A percentile compares a stretch with the other conserved stretches of the same genome.
Conservation (phyloP, 2,888 invertebrate genomes). For the Drosophila longiperda region DNA sequence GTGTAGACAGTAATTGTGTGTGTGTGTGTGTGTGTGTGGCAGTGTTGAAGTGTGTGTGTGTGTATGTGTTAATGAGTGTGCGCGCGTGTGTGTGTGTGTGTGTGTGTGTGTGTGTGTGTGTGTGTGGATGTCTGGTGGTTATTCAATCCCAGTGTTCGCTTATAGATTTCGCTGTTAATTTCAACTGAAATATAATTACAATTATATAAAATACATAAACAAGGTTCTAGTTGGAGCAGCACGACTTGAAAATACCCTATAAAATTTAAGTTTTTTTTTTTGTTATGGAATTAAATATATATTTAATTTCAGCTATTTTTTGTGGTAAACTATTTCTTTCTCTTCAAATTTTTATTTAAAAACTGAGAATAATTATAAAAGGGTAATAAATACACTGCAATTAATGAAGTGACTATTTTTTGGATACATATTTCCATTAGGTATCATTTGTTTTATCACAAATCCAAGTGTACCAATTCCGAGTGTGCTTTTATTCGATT, state of each 20-base stretch:
- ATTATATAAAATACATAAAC: slow-evolving; percentile 7
- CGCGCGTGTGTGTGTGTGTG: neutral
- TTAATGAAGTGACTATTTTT: no score
- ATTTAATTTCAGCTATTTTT: neutral
- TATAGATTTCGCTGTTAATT: slow-evolving; percentile 44
- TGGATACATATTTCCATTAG: neutral
- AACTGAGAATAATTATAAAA: neutral
- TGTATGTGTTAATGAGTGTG: no score
- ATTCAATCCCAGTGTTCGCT: slow-evolving; percentile 10
- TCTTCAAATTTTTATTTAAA: neutral
- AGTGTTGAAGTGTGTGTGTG: neutral
- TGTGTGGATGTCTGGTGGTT: slow-evolving; percentile 8
- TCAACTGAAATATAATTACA: slow-evolving; percentile 59
- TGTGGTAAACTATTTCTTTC: rapidly evolving
- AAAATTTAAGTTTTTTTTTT: neutral
- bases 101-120: neutral
- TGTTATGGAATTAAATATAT: neutral
- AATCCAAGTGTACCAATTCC: slow-evolving; percentile 4
- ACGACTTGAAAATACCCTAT: slow-evolving; percentile 1
- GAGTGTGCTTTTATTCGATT: slow-evolving; percentile 37
- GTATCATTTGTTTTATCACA: neutral
- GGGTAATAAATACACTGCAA: no score
- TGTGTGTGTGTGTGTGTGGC: neutral
- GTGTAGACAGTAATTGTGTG: slow-evolving; percentile 2
- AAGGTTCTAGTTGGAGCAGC: no score